These are phyloP conservation scores for Lepetodrilus schrolli DNA, from an alignment of 2,888 invertebrate species.

Conservation along the genomic window DNA sequence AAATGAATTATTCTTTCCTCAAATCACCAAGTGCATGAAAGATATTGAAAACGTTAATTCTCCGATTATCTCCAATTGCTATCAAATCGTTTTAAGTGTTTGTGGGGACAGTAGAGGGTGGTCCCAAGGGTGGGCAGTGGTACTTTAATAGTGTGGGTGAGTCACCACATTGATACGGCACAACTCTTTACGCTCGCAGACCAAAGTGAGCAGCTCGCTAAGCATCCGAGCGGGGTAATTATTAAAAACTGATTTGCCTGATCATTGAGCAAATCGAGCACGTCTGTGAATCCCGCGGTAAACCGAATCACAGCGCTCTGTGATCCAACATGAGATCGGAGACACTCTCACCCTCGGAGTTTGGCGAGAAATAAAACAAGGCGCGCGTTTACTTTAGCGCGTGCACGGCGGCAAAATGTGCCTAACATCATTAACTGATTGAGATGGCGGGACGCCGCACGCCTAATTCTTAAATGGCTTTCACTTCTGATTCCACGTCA, in stretches of 20 bases:
- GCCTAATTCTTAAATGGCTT: slow-evolving; percentile 9
- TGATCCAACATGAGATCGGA: neutral
- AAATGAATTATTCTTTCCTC: slow-evolving; percentile 22
- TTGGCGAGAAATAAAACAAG: slow-evolving; percentile 16
- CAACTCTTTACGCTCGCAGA: too few relatives aligned
- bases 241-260: neutral
- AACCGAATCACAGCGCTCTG: neutral
- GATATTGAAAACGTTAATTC: slow-evolving; percentile 25
- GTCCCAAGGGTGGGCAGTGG: too few relatives aligned
- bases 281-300: neutral
- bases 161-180: too few relatives aligned
- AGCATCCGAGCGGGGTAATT: neutral
- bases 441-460: neutral
- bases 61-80: slow-evolving; percentile 26
- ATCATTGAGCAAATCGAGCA: neutral
- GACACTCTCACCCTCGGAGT: neutral
- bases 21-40: slow-evolving; percentile 26
- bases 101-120: slow-evolving; percentile 14
- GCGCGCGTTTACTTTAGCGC: slow-evolving; percentile 1
- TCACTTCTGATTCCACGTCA: slow-evolving; percentile 13
- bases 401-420: neutral
- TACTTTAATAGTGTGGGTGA: too few relatives aligned
- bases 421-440: slow-evolving; percentile 18
- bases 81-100: slow-evolving; percentile 26
- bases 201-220: slow-evolving; percentile 5